phyloP scores from a whole-genome alignment of 1,140 invertebrate species.

The Stegodyphus dumicola region DNA sequence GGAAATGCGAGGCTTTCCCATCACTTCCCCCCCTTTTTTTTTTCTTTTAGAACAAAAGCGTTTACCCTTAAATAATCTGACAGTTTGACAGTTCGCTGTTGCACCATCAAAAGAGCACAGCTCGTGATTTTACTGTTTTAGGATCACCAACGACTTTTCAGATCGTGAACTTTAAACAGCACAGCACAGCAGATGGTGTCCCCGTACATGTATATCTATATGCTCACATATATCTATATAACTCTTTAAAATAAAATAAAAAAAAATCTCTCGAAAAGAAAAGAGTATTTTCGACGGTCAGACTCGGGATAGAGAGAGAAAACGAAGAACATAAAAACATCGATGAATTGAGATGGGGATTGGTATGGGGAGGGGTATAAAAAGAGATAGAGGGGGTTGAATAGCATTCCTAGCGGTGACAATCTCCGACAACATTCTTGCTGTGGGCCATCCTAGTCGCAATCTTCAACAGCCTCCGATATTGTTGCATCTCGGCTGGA shows the following conservation, averaged over 20 bases:
- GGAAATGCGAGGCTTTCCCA: no score
- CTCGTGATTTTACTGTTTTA: background rate
- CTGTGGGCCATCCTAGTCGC: constrained; percentile 15
- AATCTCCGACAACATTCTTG: constrained; percentile 51
- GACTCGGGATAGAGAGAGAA: background rate
- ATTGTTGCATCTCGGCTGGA: constrained; percentile 54
- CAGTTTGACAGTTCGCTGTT: constrained; percentile 33
- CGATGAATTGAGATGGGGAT: constrained; percentile 55
- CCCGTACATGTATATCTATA: background rate
- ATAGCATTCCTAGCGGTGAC: constrained; percentile 52
- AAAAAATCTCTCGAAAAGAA: background rate
- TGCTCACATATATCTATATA: constrained; percentile 9
- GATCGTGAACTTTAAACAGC: constrained; percentile 26
- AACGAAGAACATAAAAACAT: constrained; percentile 28
- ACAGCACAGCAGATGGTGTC: background rate
- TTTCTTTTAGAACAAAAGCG: no score
- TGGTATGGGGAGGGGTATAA: background rate
- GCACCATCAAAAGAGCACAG: no score
- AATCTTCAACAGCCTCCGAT: constrained; percentile 54
- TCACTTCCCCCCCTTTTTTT: no score
- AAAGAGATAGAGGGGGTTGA: background rate
- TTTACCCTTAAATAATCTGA: constrained; percentile 31
- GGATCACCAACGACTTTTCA: constrained; percentile 3
- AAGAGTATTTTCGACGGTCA: background rate
- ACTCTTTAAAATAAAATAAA: background rate